Base-by-base conservation (phyloP, 1,140 invertebrate genomes). In the Trichonephila clavipes region DNA sequence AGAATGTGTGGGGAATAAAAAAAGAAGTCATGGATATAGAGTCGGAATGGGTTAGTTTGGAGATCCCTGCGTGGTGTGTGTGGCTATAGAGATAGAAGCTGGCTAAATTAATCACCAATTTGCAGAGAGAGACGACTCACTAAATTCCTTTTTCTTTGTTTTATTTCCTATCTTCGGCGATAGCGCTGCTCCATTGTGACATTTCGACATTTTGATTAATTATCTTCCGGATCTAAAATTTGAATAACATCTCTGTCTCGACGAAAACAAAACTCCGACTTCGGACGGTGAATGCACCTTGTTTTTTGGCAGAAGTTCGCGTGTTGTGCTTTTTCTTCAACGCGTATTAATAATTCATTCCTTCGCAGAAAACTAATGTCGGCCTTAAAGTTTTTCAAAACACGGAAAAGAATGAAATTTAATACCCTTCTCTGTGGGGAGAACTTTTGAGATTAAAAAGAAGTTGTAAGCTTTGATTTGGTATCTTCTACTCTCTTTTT, bases 121-220 rank as follows among this genome's bases (percentile, higher is more conserved):
- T 40, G 82, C 82, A 83, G 28, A n/a, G 28, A 21, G 51, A 83
- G 69, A 77, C 69, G 69, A 40, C 69, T 18, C 28, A 18, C 12
- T 69, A 34, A 77, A 77, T 77, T 77, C 69, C 28, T 77, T 77
- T 28, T 8, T 77, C 3, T 28, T 77, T 77, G 28, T 77, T 34
- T 12, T 34, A 16, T 77, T 72, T 77, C 34, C 34, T 24, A 34
- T 77, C 34, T 77, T 34, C 69, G 2, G 28, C 28, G 69, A 77
- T 40, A 40, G 28, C 82, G 40, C 82, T 83, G 82, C 82, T 58
- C 82, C n/a, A 83, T 83, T 59, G 40, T 58, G 44, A 83, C 82
- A 83, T 83, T 83, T 83, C 82, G 44, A 83, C 82, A 58, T 58
- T 83, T 83, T 83, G 82, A 58, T 83, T 83, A 83, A 83, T 83